These are phyloP conservation scores for Lysandra bellargus DNA, from an alignment of 2,888 invertebrate species.

Conservation along the genomic window DNA sequence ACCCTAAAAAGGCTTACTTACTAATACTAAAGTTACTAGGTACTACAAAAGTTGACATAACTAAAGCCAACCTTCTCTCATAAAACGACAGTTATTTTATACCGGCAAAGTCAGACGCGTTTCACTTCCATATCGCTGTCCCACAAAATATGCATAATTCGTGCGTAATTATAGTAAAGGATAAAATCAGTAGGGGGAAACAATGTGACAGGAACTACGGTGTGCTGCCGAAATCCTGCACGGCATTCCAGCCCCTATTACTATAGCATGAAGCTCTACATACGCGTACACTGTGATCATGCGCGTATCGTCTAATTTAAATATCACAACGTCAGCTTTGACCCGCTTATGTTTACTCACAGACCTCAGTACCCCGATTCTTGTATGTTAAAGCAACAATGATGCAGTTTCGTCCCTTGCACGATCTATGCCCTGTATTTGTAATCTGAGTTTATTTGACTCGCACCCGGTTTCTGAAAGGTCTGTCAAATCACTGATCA, in stretches of 20 bases:
- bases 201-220: constrained; percentile 73
- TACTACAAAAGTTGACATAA: no score
- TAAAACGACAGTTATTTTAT: no score
- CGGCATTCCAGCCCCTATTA: constrained; percentile 36
- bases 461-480: no score
- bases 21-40: no score
- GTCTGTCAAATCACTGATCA: no score
- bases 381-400: neutral
- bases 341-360: constrained; percentile 17
- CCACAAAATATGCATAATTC: constrained; percentile 50
- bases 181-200: constrained; percentile 52
- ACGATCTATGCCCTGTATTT: neutral
- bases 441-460: no score
- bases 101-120: neutral
- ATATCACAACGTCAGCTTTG: constrained; percentile 10
- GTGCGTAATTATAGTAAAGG: constrained; percentile 29
- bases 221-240: constrained; percentile 40
- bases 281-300: neutral
- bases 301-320: constrained; percentile 16
- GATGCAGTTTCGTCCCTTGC: neutral
- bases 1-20: no score
- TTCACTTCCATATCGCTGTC: constrained; percentile 4
- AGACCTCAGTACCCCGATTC: neutral
- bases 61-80: no score
- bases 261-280: neutral